phyloP scores from a whole-genome alignment of 1,140 invertebrate species.

The Trichonephila clavata region DNA sequence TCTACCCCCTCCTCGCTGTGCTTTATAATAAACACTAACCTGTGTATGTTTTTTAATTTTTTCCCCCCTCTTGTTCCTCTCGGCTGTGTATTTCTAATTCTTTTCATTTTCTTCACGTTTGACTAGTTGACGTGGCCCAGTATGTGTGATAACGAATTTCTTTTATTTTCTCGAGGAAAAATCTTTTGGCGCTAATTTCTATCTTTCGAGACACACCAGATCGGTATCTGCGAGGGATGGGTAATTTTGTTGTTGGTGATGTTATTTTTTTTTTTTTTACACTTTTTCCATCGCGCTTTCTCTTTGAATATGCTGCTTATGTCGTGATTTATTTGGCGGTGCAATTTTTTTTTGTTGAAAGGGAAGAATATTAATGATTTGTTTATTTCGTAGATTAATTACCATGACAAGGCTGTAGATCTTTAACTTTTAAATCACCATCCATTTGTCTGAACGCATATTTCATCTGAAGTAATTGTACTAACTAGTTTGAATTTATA shows the following conservation, averaged over 20 bases:
- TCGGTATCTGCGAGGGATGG: constrained; percentile 6
- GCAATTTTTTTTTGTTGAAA: too few species aligned
- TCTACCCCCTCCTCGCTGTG: neutral
- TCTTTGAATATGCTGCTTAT: neutral
- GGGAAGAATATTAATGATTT: neutral
- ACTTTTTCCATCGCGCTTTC: neutral
- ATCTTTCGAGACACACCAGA: constrained; percentile 19
- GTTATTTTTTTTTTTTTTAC: neutral
- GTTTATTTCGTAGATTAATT: constrained; percentile 4
- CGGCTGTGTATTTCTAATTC: constrained; percentile 61
- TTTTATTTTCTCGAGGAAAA: constrained; percentile 31
- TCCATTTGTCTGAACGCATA: neutral
- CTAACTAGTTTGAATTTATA: too few species aligned
- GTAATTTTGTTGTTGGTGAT: neutral
- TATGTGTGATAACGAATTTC: constrained; percentile 50
- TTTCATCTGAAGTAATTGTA: too few species aligned
- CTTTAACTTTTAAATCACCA: neutral
- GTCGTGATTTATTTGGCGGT: too few species aligned
- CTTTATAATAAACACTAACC: constrained; percentile 70
- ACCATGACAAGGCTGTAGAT: neutral
- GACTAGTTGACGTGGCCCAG: constrained; percentile 16
- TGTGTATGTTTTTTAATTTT: constrained; percentile 27
- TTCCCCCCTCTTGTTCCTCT: neutral
- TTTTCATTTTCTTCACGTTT: constrained; percentile 67
- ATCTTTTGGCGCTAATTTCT: constrained; percentile 63